Conservation (phyloP, 2,113 vertebrate species). For the Caranx ignobilis region DNA sequence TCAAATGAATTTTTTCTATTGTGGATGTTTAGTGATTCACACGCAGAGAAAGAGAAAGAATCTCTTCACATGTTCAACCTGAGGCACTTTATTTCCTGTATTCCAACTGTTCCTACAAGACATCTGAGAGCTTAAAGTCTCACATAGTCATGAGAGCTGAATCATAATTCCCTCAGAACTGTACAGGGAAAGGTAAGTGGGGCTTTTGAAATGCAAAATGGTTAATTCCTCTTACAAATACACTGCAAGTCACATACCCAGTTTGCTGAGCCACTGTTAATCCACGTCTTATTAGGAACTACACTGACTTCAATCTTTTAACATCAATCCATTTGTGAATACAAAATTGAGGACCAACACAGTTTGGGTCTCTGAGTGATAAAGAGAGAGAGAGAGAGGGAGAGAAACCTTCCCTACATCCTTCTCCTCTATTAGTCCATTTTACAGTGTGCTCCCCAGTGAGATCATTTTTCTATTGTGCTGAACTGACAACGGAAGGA, state of each 20-base stretch:
- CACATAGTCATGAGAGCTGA: slow-evolving; percentile 40
- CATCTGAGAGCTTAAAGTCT: slow-evolving; percentile 58
- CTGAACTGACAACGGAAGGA: slow-evolving; percentile 43
- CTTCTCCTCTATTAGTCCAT: slow-evolving; percentile 30
- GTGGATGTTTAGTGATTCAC: slow-evolving; percentile 11
- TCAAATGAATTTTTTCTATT: not conserved
- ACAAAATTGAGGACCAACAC: slow-evolving; percentile 34
- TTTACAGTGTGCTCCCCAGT: slow-evolving; percentile 32
- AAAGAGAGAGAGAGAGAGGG: not conserved
- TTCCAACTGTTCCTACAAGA: slow-evolving; percentile 46
- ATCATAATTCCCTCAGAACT: slow-evolving; percentile 62
- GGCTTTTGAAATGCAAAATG: slow-evolving; percentile 77
- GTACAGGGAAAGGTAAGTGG: slow-evolving; percentile 45
- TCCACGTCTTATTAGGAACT: slow-evolving; percentile 58
- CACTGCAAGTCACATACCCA: slow-evolving; percentile 52
- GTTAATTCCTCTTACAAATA: slow-evolving; percentile 70
- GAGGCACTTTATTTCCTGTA: slow-evolving; percentile 42
- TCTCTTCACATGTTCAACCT: slow-evolving; percentile 34
- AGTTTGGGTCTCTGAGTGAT: slow-evolving; percentile 23
- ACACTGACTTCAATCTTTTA: slow-evolving; percentile 54
- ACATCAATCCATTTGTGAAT: slow-evolving; percentile 51
- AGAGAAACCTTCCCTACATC: not conserved
- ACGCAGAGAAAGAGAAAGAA: not conserved
- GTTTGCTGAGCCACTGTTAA: slow-evolving; percentile 68
- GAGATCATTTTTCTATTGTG: slow-evolving; percentile 36